Evolutionary conservation across 1,140 invertebrate species (phyloP).

Genomic region (Drosophila sucinea): DNA sequence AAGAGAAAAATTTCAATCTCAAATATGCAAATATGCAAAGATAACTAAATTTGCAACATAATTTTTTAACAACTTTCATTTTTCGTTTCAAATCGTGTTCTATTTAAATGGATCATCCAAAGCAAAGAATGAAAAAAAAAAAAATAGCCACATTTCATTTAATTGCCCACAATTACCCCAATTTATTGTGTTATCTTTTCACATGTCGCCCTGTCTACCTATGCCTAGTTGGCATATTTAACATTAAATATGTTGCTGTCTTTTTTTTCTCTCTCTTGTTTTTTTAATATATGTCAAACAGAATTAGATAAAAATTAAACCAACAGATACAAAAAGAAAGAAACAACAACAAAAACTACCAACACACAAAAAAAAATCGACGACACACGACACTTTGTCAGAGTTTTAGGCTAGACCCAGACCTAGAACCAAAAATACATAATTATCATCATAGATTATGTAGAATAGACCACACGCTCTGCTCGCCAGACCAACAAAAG

Average conservation of each 20-base stretch:
- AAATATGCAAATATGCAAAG: background rate
- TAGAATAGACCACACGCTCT: constrained; percentile 52
- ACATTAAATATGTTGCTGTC: constrained; percentile 26
- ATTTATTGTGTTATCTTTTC: constrained; percentile 60
- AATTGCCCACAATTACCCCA: constrained; percentile 57
- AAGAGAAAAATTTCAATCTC: background rate
- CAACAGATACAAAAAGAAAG: constrained; percentile 36
- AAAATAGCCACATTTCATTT: constrained; percentile 17
- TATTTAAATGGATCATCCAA: no score
- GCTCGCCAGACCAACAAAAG: constrained; percentile 39
- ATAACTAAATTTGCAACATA: background rate
- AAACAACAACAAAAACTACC: background rate
- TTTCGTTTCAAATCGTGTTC: background rate
- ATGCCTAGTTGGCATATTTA: constrained; percentile 34
- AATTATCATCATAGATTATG: constrained; percentile 58
- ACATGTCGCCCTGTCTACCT: constrained; percentile 35
- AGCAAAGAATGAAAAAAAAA: background rate
- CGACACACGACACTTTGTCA: constrained; percentile 21
- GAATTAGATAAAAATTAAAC: constrained; percentile 69
- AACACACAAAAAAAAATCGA: constrained; percentile 26
- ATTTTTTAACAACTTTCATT: constrained; percentile 11
- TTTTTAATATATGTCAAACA: constrained; percentile 69
- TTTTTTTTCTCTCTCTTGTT: background rate
- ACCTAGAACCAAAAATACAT: constrained; percentile 52
- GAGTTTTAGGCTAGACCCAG: constrained; percentile 26